Conservation (phyloP, 2,113 vertebrate species). For the Harpagus bidentatus region DNA sequence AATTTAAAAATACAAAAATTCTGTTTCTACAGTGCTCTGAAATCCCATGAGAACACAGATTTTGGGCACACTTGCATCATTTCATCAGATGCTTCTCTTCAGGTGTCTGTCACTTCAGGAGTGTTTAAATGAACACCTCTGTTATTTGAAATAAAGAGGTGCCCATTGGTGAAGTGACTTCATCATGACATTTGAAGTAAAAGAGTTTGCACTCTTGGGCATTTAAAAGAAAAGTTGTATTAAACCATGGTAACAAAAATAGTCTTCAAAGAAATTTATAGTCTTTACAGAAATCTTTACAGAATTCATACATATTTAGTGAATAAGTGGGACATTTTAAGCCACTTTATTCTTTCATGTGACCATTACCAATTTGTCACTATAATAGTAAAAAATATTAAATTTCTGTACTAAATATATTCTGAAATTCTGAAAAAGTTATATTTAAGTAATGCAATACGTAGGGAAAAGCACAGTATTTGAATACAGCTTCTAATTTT, state of each 20-base stretch:
- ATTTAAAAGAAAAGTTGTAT: background rate
- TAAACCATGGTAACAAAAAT: background rate
- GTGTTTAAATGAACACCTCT: background rate
- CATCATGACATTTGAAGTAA: background rate
- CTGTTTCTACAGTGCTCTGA: background rate
- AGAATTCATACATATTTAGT: background rate
- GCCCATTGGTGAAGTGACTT: background rate
- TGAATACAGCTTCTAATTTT: conserved; percentile 41
- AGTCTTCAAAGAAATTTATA: background rate
- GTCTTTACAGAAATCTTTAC: background rate
- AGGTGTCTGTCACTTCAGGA: background rate
- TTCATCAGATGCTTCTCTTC: background rate
- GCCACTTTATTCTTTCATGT: background rate
- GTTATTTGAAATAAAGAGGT: background rate
- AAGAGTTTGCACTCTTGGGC: background rate
- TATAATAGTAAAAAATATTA: background rate
- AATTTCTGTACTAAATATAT: background rate
- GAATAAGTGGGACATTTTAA: conserved; percentile 26
- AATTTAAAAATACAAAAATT: background rate
- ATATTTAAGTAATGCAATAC: background rate
- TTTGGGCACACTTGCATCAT: background rate
- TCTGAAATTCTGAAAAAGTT: conserved; percentile 14
- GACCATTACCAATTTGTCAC: background rate
- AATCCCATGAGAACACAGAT: background rate
- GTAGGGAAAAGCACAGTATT: background rate